phyloP scores from a whole-genome alignment of 2,113 vertebrate species.

The Aegithalos caudatus region DNA sequence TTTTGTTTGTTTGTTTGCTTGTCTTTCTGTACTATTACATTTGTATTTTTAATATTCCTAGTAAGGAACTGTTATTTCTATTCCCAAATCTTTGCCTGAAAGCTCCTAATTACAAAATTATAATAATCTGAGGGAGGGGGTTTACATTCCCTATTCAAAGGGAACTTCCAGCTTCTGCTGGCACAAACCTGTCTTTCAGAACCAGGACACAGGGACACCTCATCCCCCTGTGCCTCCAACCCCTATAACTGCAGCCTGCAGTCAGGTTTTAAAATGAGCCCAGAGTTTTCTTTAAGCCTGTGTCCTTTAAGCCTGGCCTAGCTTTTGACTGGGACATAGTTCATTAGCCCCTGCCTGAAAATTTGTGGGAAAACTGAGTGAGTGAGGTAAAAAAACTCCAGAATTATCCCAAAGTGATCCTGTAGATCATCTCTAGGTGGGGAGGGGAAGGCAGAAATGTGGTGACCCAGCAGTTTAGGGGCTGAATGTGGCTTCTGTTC shows the following conservation, averaged over 20 bases:
- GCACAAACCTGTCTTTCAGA: no score
- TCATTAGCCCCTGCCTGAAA: not conserved
- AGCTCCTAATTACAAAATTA: no score
- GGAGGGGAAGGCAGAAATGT: not conserved
- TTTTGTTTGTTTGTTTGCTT: no score
- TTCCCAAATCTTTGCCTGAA: no score
- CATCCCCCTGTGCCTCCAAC: not conserved
- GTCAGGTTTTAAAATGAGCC: not conserved
- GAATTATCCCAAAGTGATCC: not conserved
- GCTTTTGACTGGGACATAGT: not conserved
- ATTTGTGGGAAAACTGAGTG: not conserved
- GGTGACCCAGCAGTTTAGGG: not conserved
- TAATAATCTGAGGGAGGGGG: no score
- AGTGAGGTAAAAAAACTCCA: not conserved
- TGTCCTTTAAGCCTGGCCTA: not conserved
- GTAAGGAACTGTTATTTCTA: no score
- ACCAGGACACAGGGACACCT: no score
- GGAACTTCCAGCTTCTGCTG: no score
- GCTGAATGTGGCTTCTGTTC: not conserved
- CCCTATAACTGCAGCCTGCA: fast-evolving
- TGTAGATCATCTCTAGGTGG: no score
- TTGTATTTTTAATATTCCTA: no score
- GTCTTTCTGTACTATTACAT: no score
- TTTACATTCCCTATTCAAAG: no score
- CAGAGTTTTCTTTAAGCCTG: not conserved